Conservation (phyloP, 1,140 invertebrate genomes). For the Nasonia longicornis region DNA sequence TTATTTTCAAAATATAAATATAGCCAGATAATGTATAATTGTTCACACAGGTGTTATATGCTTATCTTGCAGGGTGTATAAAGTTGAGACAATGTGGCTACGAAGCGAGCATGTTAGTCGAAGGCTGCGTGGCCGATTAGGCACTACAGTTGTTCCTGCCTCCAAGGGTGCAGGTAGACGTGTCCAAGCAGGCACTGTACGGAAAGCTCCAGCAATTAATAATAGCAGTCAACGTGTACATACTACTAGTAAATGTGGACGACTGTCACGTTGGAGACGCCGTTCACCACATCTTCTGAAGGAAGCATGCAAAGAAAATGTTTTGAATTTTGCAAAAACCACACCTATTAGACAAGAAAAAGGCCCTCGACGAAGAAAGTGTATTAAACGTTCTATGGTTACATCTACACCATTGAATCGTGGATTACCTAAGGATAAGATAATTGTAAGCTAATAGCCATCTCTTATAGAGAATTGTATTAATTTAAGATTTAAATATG, state of each 20-base stretch:
- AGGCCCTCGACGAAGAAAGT: conserved; percentile 64
- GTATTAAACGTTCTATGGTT: conserved; percentile 66
- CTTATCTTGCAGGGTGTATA: conserved; percentile 50
- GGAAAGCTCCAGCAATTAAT: conserved; percentile 62
- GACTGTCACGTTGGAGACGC: conserved; percentile 64
- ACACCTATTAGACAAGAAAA: conserved; percentile 61
- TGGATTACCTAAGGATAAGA: conserved; percentile 57
- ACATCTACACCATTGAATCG: conserved; percentile 66
- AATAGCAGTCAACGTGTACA: conserved; percentile 61
- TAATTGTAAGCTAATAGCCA: conserved; percentile 53
- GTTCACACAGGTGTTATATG: background rate
- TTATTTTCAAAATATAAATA: background rate
- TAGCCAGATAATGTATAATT: too few relatives aligned
- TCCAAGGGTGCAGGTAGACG: conserved; percentile 57
- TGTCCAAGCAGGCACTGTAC: conserved; percentile 58
- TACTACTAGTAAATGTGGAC: conserved; percentile 61
- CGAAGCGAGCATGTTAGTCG: conserved; percentile 66
- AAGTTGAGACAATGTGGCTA: conserved; percentile 62
- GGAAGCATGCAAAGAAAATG: conserved; percentile 69
- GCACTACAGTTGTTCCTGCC: conserved; percentile 50
- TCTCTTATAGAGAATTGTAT: background rate
- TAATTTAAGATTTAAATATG: conserved; percentile 15
- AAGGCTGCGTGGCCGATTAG: conserved; percentile 65
- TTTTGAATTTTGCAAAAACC: conserved; percentile 67
- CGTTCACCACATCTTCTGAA: conserved; percentile 64